A percentile compares a stretch with the other conserved stretches of the same genome.
Evolutionary conservation across 1,140 invertebrate genomes (phyloP).

Genomic region (Pseudomyrmex cubaensis): DNA sequence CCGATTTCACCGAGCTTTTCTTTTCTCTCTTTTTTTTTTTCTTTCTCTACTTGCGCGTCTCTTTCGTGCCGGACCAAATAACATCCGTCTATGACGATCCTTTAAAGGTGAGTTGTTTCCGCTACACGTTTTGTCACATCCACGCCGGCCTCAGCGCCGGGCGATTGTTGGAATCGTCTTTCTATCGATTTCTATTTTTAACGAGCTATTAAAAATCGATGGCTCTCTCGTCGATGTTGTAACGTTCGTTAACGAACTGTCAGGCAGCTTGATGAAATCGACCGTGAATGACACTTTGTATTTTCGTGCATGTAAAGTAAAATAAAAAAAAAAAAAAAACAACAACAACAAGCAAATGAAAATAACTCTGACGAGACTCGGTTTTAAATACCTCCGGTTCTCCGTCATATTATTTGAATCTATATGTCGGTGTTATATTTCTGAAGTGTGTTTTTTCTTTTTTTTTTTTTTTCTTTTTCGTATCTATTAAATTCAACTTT

Average conservation of each 20-base stretch:
- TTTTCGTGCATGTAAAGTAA: constrained; percentile 13
- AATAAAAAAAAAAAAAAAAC: constrained; percentile 7
- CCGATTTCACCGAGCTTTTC: constrained; percentile 27
- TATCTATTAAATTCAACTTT: neutral
- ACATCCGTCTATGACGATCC: constrained; percentile 40
- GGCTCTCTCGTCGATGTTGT: neutral
- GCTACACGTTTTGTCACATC: constrained; percentile 9
- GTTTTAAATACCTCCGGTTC: neutral
- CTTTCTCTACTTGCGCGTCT: too few species aligned
- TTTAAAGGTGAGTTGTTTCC: constrained; percentile 4
- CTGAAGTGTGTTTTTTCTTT: too few species aligned
- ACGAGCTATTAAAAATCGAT: constrained; percentile 58
- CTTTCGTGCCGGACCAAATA: constrained; percentile 26
- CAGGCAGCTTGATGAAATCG: constrained; percentile 31
- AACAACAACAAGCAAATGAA: constrained; percentile 18
- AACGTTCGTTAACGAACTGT: constrained; percentile 53
- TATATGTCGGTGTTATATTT: too few species aligned
- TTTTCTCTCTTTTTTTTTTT: too few species aligned
- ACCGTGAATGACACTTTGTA: constrained; percentile 10
- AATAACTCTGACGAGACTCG: constrained; percentile 16
- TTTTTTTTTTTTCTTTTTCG: neutral
- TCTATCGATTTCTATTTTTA: constrained; percentile 26
- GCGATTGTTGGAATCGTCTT: constrained; percentile 24
- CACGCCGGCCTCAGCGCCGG: neutral
- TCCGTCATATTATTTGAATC: too few species aligned